Percentiles rank a stretch among this genome's conserved stretches.
Evolutionary conservation across 2,113 vertebrate genomes (phyloP).

Genomic region (Poecile atricapillus): DNA sequence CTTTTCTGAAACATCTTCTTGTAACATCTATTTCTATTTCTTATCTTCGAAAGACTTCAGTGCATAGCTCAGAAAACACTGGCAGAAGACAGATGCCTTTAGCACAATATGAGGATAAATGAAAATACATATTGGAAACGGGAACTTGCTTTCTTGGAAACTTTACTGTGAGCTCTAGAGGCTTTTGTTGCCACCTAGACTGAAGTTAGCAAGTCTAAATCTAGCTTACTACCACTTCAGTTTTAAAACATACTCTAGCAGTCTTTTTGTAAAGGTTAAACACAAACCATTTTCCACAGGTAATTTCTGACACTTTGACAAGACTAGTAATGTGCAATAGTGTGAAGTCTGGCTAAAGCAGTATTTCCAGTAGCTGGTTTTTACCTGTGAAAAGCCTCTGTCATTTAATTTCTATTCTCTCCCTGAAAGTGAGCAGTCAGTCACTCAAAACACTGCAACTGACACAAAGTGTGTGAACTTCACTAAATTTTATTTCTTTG

Average conservation of each 20-base stretch:
- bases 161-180: not conserved
- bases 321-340: not conserved
- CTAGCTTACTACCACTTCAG: not conserved
- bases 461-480: accelerated
- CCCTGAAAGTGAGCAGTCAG: not conserved
- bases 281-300: accelerated
- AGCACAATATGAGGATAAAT: not conserved
- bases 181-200: not conserved
- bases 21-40: not conserved
- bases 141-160: not conserved
- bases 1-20: not conserved
- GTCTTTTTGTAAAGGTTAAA: not conserved
- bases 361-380: not conserved
- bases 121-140: not conserved
- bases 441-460: not conserved
- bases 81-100: not conserved
- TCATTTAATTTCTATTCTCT: not conserved
- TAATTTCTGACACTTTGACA: not conserved
- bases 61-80: not conserved
- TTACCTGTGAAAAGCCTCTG: not conserved
- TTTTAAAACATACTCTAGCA: not conserved
- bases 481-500: not conserved
- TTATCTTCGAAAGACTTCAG: not conserved
- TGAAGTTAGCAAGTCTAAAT: not conserved
- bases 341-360: not conserved